Evolutionary conservation across 2,797 vertebrate genomes (phyloP).

Genomic region (Aulostomus chinensis): DNA sequence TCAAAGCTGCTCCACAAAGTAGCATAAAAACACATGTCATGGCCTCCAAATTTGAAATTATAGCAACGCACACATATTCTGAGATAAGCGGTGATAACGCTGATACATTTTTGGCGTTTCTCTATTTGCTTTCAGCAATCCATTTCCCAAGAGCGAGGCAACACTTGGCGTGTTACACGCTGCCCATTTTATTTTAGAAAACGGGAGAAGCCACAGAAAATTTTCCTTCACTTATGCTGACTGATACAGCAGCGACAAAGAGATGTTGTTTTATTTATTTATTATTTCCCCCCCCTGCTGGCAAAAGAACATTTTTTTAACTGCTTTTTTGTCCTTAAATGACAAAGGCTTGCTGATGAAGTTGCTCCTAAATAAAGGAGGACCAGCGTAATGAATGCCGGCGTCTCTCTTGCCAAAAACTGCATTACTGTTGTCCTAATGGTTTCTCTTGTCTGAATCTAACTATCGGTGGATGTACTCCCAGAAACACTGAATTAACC

Average conservation of each 20-base stretch:
- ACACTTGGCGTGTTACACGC: conserved; percentile 27
- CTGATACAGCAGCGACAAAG: conserved; percentile 3
- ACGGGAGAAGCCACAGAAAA: conserved; percentile 30
- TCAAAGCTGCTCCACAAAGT: conserved; percentile 20
- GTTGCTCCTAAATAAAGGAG: conserved; percentile 63
- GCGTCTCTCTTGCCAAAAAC: conserved; percentile 58
- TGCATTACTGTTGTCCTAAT: conserved; percentile 65
- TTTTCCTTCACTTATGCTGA: conserved; percentile 26
- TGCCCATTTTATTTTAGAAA: conserved; percentile 43
- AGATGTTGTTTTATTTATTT: conserved; percentile 20
- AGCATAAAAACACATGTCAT: conserved; percentile 12
- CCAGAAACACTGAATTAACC: conserved; percentile 42
- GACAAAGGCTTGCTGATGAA: conserved; percentile 58
- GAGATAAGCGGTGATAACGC: conserved; percentile 18
- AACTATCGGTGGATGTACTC: conserved; percentile 32
- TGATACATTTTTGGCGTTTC: conserved; percentile 13
- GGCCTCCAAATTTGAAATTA: conserved; percentile 23
- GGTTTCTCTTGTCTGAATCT: conserved; percentile 43
- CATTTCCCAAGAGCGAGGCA: conserved; percentile 4
- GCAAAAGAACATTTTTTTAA: no score
- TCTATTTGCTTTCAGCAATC: conserved; percentile 18
- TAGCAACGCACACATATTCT: conserved; percentile 7
- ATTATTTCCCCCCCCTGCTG: conserved; percentile 6
- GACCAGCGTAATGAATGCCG: conserved; percentile 51
- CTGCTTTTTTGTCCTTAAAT: conserved; percentile 55